Conservation (phyloP, 2,888 invertebrate genomes). For the Zele albiditarsus region DNA sequence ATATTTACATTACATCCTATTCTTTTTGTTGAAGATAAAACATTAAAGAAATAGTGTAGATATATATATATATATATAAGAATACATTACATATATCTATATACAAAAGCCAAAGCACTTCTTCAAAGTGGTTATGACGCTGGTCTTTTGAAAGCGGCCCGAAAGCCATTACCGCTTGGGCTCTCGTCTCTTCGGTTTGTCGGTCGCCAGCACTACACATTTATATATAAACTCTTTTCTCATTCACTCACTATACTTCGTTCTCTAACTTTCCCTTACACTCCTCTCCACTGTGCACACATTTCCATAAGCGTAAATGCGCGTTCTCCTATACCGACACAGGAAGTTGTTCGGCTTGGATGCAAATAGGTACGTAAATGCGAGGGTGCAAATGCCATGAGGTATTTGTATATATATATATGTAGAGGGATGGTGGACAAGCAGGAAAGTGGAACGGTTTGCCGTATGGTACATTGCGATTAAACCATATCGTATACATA, state of each 20-base stretch:
- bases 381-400: conserved; percentile 48
- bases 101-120: conserved; percentile 8
- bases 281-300: conserved; percentile 29
- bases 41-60: background rate
- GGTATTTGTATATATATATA: conserved; percentile 25
- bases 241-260: background rate
- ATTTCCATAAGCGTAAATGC: conserved; percentile 56
- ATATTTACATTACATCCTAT: too few relatives aligned
- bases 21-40: background rate
- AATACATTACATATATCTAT: background rate
- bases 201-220: conserved; percentile 14
- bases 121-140: conserved; percentile 36
- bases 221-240: conserved; percentile 1
- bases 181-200: conserved; percentile 24
- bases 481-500: conserved; percentile 2
- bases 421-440: conserved; percentile 17
- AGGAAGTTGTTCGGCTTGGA: conserved; percentile 49
- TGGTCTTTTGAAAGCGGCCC: conserved; percentile 31
- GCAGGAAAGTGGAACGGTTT: background rate
- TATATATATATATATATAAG: background rate
- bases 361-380: conserved; percentile 57
- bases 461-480: conserved; percentile 14
- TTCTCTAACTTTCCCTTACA: background rate
- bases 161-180: conserved; percentile 31
- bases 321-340: conserved; percentile 24